These are phyloP conservation scores for Cynoglossus semilaevis DNA, from an alignment of 2,113 vertebrate species.

Conservation along the genomic window DNA sequence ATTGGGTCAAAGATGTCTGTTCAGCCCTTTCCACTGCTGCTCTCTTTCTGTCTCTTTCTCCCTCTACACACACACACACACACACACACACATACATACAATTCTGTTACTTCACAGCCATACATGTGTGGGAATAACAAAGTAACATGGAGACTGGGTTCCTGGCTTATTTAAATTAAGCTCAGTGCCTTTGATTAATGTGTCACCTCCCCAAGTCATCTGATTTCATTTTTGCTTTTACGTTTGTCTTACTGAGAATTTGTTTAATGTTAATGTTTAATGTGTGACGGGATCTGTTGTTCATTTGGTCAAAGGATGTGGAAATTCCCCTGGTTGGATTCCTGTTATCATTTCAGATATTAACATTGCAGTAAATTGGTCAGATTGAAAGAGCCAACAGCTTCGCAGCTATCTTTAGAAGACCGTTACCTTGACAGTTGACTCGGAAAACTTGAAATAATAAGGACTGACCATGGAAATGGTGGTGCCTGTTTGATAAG, in stretches of 20 bases:
- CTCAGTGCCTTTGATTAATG: too few species aligned
- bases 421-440: conserved; percentile 31
- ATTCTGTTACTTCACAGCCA: conserved; percentile 64
- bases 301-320: conserved; percentile 61
- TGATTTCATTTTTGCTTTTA: conserved; percentile 38
- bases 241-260: conserved; percentile 37
- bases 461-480: conserved; percentile 42
- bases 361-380: conserved; percentile 33
- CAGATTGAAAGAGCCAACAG: not conserved
- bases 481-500: conserved; percentile 45
- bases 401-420: conserved; percentile 40
- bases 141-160: conserved; percentile 50
- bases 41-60: conserved; percentile 46
- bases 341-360: conserved; percentile 56
- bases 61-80: too few species aligned
- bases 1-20: conserved; percentile 72
- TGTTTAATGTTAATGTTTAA: conserved; percentile 30
- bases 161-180: conserved; percentile 14
- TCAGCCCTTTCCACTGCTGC: conserved; percentile 75
- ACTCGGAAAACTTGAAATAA: conserved; percentile 34
- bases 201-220: too few species aligned
- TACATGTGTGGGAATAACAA: conserved; percentile 53
- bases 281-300: conserved; percentile 22
- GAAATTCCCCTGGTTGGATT: conserved; percentile 56
- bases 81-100: conserved; percentile 55